Conservation (phyloP, 2,113 vertebrate species). For the Sebastes fasciatus region DNA sequence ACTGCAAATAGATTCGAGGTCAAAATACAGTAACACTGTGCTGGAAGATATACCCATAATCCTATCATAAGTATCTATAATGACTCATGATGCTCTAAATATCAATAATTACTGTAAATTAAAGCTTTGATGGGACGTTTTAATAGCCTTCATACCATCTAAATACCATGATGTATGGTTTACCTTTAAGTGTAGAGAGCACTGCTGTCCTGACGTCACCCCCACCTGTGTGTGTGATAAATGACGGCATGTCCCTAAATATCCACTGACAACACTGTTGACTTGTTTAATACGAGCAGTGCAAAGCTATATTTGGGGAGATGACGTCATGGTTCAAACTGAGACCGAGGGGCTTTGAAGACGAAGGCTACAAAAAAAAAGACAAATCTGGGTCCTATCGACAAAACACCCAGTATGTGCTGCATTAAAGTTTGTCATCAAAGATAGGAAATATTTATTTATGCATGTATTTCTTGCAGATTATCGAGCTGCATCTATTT, state of each 20-base stretch:
- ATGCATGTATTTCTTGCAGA: neutral
- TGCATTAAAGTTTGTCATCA: neutral
- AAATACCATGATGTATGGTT: neutral
- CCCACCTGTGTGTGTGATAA: constrained; percentile 24
- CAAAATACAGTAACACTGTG: neutral
- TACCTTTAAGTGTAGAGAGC: neutral
- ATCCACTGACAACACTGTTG: constrained; percentile 10
- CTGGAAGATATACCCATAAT: neutral
- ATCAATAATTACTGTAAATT: neutral
- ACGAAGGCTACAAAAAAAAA: constrained; percentile 30
- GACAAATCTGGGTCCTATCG: neutral
- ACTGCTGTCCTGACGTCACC: neutral
- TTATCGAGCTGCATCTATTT: constrained; percentile 8
- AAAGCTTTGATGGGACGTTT: neutral
- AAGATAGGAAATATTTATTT: neutral
- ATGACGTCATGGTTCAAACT: constrained; percentile 55
- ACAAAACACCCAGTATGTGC: neutral
- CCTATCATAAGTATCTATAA: neutral
- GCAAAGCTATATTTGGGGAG: constrained; percentile 49
- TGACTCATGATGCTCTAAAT: neutral
- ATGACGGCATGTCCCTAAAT: constrained; percentile 32
- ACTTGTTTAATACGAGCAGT: constrained; percentile 25
- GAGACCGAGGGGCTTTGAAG: constrained; percentile 49
- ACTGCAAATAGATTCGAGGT: neutral
- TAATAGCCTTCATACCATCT: neutral